phyloP scores from a whole-genome alignment of 2,888 invertebrate genomes.

The Mesorhabditis spiculigera region DNA sequence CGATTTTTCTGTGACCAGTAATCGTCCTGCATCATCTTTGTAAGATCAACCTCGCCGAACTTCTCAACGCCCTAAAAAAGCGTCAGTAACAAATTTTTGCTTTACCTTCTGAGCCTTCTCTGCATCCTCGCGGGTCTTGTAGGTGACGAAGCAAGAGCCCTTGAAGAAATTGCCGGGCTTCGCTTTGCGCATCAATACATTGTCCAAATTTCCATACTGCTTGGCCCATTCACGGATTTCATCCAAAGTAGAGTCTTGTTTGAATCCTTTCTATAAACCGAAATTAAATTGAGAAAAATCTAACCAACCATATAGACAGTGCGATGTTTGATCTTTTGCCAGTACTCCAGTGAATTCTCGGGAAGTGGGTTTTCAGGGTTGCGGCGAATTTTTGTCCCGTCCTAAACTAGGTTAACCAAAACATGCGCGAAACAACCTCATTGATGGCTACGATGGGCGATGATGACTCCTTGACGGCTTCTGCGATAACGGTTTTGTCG shows the following conservation, averaged over 20 bases:
- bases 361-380: conserved; percentile 75
- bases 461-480: conserved; percentile 74
- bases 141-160: conserved; percentile 86
- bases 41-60: conserved; percentile 65
- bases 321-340: conserved; percentile 73
- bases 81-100: neutral
- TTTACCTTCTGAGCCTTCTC: conserved; percentile 69
- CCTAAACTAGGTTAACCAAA: conserved; percentile 59
- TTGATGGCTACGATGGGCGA: conserved; percentile 61
- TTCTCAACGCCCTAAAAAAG: conserved; percentile 64
- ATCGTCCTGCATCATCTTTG: conserved; percentile 53
- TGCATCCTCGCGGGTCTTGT: conserved; percentile 76
- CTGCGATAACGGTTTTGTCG: conserved; percentile 72
- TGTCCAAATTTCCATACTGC: conserved; percentile 70
- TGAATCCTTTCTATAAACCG: conserved; percentile 68
- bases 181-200: conserved; percentile 64
- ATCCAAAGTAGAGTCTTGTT: conserved; percentile 67
- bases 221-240: conserved; percentile 73
- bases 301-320: conserved; percentile 72
- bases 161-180: conserved; percentile 56
- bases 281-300: conserved; percentile 13
- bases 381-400: conserved; percentile 73
- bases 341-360: conserved; percentile 77
- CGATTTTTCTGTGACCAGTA: conserved; percentile 49
- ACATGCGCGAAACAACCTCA: neutral